These are phyloP conservation scores for Melanotus villosus DNA, from an alignment of 2,888 invertebrate species.

Conservation along the genomic window DNA sequence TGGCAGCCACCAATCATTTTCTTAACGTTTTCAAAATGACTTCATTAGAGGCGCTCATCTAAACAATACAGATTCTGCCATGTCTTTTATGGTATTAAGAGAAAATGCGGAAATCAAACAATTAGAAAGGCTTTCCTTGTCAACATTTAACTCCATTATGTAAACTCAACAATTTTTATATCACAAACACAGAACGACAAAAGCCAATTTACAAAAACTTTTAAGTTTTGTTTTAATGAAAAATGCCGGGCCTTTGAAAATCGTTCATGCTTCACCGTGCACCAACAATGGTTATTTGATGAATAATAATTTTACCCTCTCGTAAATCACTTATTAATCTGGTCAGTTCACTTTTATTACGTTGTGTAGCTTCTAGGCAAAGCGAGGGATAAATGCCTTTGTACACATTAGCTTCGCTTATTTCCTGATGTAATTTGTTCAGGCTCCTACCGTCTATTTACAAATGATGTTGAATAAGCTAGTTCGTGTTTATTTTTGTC, in stretches of 20 bases:
- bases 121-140: too few species aligned
- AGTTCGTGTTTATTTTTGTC: too few species aligned
- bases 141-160: constrained; percentile 12
- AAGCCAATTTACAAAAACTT: constrained; percentile 12
- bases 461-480: not conserved
- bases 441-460: not conserved
- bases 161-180: not conserved
- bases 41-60: too few species aligned
- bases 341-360: constrained; percentile 3
- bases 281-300: constrained; percentile 4
- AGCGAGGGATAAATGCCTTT: not conserved
- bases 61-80: too few species aligned
- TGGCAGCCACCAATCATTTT: too few species aligned
- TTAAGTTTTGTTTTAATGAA: constrained; percentile 20
- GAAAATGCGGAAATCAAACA: too few species aligned
- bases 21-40: too few species aligned
- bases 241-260: constrained; percentile 11
- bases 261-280: not conserved
- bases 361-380: constrained; percentile 10
- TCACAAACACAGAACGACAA: constrained; percentile 3
- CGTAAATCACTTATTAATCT: constrained; percentile 23
- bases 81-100: too few species aligned
- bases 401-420: not conserved
- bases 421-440: not conserved
- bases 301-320: constrained; percentile 24